These are phyloP conservation scores for Trematomus loennbergii DNA, from an alignment of 2,113 vertebrate genomes.

Conservation along the genomic window DNA sequence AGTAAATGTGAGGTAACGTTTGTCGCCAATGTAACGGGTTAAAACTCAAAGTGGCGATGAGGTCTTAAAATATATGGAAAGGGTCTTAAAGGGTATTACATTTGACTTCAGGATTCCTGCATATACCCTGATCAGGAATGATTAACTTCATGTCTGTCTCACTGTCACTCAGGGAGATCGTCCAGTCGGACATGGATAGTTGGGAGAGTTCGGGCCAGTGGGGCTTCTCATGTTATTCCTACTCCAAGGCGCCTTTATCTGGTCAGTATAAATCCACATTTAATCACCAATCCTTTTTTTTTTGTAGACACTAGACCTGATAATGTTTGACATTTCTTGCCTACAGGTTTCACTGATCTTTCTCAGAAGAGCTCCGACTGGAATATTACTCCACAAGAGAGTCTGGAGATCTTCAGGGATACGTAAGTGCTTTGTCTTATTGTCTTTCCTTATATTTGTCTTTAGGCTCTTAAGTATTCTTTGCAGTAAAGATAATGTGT, in stretches of 20 bases:
- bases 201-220: constrained; percentile 94
- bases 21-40: no score
- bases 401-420: constrained; percentile 86
- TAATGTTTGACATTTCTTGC: constrained; percentile 4
- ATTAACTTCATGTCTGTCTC: constrained; percentile 19
- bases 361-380: constrained; percentile 91
- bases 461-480: neutral
- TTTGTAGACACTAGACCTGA: neutral
- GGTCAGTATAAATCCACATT: constrained; percentile 79
- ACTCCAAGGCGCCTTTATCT: constrained; percentile 83
- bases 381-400: constrained; percentile 88
- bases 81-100: no score
- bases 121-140: no score
- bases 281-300: neutral
- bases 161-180: constrained; percentile 83
- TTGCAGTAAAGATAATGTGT: neutral
- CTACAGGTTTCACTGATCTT: constrained; percentile 90
- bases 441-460: neutral
- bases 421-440: constrained; percentile 82
- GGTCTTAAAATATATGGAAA: no score
- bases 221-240: constrained; percentile 91
- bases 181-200: constrained; percentile 89
- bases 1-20: no score
- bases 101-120: no score
- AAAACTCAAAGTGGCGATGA: no score